Evolutionary conservation across 2,888 invertebrate species (phyloP).

Genomic region (Chirona hameri): DNA sequence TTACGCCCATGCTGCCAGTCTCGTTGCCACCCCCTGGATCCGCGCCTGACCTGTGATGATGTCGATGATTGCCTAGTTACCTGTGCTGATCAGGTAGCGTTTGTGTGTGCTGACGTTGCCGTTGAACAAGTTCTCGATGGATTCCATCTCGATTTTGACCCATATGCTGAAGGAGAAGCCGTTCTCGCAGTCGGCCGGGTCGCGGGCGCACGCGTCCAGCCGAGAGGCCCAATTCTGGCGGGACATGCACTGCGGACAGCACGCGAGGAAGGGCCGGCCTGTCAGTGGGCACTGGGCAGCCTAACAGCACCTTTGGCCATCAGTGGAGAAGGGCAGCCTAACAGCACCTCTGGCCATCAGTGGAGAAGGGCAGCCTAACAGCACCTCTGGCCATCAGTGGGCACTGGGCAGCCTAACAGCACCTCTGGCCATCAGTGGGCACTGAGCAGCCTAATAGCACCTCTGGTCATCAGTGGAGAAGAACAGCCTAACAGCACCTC

Average conservation of each 20-base stretch:
- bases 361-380: no score
- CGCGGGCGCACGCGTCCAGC: conserved; percentile 37
- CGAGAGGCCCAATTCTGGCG: neutral
- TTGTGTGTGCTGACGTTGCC: neutral
- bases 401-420: no score
- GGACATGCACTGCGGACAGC: neutral
- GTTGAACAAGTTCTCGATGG: neutral
- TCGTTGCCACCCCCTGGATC: no score
- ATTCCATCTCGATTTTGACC: conserved; percentile 33
- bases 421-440: no score
- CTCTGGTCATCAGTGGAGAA: no score
- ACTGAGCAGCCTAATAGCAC: no score
- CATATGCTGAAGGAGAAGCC: conserved; percentile 41
- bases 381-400: no score
- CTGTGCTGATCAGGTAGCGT: neutral
- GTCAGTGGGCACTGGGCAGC: neutral
- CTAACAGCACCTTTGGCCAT: neutral
- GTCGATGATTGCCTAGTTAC: neutral
- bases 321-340: no score
- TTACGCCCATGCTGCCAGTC: no score
- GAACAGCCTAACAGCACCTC: no score
- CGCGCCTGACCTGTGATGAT: neutral
- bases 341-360: no score
- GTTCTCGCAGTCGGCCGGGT: conserved; percentile 37
- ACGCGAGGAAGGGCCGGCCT: neutral